phyloP scores from a whole-genome alignment of 2,888 invertebrate species.

The Caenorhabditis afra region DNA sequence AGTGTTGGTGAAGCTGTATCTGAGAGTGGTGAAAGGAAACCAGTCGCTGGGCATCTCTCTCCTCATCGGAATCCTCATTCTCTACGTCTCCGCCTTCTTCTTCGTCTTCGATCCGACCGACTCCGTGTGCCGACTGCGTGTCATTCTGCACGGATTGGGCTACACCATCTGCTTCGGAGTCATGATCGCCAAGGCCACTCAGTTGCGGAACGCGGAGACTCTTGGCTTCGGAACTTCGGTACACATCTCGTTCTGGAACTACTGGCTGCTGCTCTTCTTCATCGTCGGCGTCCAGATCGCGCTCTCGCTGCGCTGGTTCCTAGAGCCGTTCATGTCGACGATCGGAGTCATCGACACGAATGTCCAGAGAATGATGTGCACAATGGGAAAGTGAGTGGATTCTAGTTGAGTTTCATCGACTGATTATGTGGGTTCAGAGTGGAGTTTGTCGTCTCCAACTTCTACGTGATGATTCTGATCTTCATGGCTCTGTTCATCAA shows the following conservation, averaged over 20 bases:
- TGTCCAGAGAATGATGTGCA: constrained; percentile 69
- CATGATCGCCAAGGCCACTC: constrained; percentile 79
- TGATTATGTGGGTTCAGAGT: constrained; percentile 41
- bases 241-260: constrained; percentile 80
- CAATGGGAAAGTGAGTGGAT: constrained; percentile 62
- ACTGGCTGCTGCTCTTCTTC: constrained; percentile 80
- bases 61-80: constrained; percentile 75
- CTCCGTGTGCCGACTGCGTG: constrained; percentile 70
- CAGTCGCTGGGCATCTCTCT: constrained; percentile 79
- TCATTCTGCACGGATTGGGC: constrained; percentile 73
- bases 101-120: constrained; percentile 77
- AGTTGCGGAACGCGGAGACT: constrained; percentile 78
- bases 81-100: constrained; percentile 77
- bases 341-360: constrained; percentile 64
- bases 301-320: constrained; percentile 72
- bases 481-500: constrained; percentile 77
- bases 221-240: constrained; percentile 71
- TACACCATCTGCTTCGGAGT: constrained; percentile 80
- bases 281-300: constrained; percentile 79
- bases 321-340: constrained; percentile 73
- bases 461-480: constrained; percentile 76
- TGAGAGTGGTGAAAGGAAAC: constrained; percentile 77
- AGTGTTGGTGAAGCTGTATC: constrained; percentile 74
- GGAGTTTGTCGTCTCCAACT: constrained; percentile 73
- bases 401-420: neutral